These are phyloP conservation scores for Gnatocerus cornutus DNA, from an alignment of 2,888 invertebrate species.

Conservation along the genomic window DNA sequence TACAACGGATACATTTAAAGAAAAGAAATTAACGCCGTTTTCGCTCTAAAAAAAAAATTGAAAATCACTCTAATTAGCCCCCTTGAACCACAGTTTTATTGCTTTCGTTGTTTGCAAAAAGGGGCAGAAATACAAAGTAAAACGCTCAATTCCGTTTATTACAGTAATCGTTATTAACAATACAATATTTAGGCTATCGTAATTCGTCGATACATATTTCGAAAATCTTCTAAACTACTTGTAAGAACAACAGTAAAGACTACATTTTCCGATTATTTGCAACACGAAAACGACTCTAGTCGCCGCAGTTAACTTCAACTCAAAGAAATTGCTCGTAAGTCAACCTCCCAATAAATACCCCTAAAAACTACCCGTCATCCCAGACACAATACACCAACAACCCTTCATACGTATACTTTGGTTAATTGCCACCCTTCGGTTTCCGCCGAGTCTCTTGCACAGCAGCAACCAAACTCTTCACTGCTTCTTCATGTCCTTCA, in stretches of 20 bases:
- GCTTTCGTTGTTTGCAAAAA: no score
- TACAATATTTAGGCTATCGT: neutral
- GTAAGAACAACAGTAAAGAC: constrained; percentile 1
- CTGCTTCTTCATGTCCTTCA: constrained; percentile 81
- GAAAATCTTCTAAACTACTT: constrained; percentile 2
- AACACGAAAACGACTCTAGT: constrained; percentile 1
- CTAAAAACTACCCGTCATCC: constrained; percentile 9
- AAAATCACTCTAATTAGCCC: no score
- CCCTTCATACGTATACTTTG: constrained; percentile 40
- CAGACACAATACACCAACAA: constrained; percentile 36
- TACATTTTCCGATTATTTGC: neutral
- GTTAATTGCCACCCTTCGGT: constrained; percentile 68
- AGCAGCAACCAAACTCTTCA: constrained; percentile 78
- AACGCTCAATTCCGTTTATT: constrained; percentile 13
- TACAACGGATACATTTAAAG: no score
- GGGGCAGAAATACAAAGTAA: neutral
- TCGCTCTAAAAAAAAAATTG: no score
- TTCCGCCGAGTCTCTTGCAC: constrained; percentile 79
- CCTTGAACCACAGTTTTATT: constrained; percentile 5
- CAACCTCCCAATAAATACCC: neutral
- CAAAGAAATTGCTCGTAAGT: no score
- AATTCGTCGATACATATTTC: neutral
- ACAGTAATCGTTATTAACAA: neutral
- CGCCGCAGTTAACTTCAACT: neutral
- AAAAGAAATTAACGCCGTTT: no score